A percentile compares a stretch with the other conserved stretches of the same genome.
phyloP scores from a whole-genome alignment of 2,113 vertebrate genomes.

The Caracal caracal region DNA sequence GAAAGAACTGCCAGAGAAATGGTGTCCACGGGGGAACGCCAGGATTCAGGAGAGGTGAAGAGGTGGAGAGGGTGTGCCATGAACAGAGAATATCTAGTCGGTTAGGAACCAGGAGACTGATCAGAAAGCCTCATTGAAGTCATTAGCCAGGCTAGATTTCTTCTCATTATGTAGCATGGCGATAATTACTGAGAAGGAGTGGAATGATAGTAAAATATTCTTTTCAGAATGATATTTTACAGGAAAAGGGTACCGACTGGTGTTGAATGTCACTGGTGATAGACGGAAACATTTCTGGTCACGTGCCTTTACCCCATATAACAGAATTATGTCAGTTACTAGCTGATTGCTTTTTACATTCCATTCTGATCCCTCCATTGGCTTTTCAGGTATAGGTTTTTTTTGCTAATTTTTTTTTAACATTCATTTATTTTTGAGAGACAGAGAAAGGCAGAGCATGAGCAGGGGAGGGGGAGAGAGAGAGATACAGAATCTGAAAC shows the following conservation, averaged over 20 bases:
- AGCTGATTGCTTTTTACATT: background rate
- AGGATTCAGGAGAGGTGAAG: background rate
- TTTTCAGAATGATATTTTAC: conserved; percentile 16
- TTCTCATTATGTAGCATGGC: conserved; percentile 37
- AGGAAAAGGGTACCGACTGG: conserved; percentile 5
- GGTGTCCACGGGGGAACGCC: background rate
- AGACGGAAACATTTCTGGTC: conserved; percentile 53
- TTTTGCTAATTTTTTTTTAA: background rate
- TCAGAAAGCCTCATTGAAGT: background rate
- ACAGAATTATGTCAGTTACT: conserved; percentile 24
- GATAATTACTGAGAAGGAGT: conserved; percentile 40
- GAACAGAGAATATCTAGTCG: background rate
- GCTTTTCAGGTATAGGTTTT: conserved; percentile 16
- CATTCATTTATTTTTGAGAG: too few relatives aligned
- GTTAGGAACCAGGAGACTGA: background rate
- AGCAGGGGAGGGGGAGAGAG: too few relatives aligned
- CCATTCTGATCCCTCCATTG: background rate
- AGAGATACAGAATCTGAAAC: too few relatives aligned
- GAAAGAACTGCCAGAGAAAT: background rate
- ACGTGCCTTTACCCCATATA: background rate
- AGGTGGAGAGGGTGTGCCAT: background rate
- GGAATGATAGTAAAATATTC: conserved; percentile 22
- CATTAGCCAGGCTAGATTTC: conserved; percentile 15
- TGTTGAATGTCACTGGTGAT: background rate
- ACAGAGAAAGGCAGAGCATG: too few relatives aligned